Conservation (phyloP, 2,888 invertebrate species). For the Machimus atricapillus region DNA sequence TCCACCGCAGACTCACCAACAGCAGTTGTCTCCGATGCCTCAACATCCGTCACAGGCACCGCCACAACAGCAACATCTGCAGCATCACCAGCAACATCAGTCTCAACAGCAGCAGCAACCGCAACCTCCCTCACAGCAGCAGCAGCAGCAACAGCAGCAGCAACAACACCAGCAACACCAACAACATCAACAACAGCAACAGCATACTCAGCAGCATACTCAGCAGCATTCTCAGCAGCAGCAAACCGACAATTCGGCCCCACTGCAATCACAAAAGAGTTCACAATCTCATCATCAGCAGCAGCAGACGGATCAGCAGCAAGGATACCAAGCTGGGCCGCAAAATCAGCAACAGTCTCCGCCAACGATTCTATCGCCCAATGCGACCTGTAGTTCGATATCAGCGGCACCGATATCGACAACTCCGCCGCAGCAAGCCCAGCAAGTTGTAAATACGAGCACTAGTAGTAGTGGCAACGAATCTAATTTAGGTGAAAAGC, state of each 20-base stretch:
- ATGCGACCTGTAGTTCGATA: slow-evolving; percentile 53
- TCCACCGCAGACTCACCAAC: slow-evolving; percentile 54
- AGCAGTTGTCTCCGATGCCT: slow-evolving; percentile 50
- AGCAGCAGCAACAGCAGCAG: slow-evolving; percentile 44
- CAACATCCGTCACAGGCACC: slow-evolving; percentile 51
- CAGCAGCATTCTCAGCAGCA: slow-evolving; percentile 43
- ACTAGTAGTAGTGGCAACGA: slow-evolving; percentile 69
- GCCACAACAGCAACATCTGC: slow-evolving; percentile 48
- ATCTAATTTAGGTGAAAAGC: slow-evolving; percentile 82
- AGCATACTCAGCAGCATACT: background rate
- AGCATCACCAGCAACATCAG: slow-evolving; percentile 46
- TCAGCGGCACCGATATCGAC: slow-evolving; percentile 53
- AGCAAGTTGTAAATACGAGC: slow-evolving; percentile 64
- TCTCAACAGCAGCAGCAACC: slow-evolving; percentile 52
- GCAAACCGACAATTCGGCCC: slow-evolving; percentile 6
- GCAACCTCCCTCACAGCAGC: slow-evolving; percentile 46
- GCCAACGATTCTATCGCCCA: slow-evolving; percentile 38
- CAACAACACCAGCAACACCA: slow-evolving; percentile 50
- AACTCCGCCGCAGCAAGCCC: slow-evolving; percentile 44
- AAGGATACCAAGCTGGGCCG: slow-evolving; percentile 38
- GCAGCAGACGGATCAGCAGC: slow-evolving; percentile 39
- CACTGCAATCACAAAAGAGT: slow-evolving; percentile 12
- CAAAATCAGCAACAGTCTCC: slow-evolving; percentile 30
- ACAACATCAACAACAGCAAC: slow-evolving; percentile 47
- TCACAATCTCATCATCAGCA: slow-evolving; percentile 20